Percentiles rank a stretch among this genome's conserved stretches.
Conservation (phyloP, 2,797 vertebrate genomes). For the Dendrocincla tyrannina region DNA sequence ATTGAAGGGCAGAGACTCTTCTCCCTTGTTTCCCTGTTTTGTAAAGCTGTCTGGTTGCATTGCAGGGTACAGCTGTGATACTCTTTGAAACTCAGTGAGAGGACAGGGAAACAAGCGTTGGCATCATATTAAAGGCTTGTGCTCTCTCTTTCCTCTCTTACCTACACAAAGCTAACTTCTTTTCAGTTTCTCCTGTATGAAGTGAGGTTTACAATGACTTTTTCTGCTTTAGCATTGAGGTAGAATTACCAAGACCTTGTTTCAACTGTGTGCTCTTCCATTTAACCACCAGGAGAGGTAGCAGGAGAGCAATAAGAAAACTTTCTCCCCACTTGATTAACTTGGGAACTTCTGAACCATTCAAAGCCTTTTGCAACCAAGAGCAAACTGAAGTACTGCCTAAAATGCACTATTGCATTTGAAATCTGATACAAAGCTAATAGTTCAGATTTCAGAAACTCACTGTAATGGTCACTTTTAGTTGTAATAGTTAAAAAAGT, state of each 20-base stretch:
- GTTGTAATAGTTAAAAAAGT: neutral
- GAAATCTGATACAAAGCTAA: neutral
- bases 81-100: neutral
- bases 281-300: constrained; percentile 64
- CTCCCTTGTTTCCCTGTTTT: neutral
- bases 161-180: neutral
- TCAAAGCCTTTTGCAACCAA: neutral
- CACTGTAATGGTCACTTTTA: neutral
- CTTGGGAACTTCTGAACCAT: neutral
- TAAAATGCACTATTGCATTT: neutral
- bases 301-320: constrained; percentile 56
- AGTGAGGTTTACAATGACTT: neutral
- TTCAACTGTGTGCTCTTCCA: constrained; percentile 6
- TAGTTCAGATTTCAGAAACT: constrained; percentile 10
- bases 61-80: neutral
- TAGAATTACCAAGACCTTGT: neutral
- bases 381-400: neutral
- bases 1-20: neutral
- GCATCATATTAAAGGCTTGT: neutral
- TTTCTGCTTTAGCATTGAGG: neutral
- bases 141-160: neutral
- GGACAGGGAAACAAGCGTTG: neutral
- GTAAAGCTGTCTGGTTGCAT: neutral
- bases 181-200: neutral
- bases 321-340: neutral